Conservation (phyloP, 2,888 invertebrate species). For the Cheilosia pagana region DNA sequence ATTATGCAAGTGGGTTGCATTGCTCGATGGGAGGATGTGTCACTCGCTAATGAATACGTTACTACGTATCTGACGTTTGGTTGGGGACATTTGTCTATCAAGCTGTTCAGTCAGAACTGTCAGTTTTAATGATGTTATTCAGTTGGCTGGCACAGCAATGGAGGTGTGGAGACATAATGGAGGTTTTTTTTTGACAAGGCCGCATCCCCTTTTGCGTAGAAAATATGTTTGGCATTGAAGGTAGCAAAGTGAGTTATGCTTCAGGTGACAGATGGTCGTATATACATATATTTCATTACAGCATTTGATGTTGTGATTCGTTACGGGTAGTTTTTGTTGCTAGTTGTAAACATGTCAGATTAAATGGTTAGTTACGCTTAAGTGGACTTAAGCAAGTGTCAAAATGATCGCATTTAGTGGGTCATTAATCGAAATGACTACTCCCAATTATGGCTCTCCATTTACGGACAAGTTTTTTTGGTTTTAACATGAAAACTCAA, state of each 20-base stretch:
- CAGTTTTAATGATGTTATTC: constrained; percentile 72
- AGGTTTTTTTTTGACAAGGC: constrained; percentile 46
- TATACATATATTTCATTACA: neutral
- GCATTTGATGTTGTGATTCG: too few relatives aligned
- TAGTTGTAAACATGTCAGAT: too few relatives aligned
- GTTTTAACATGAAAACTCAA: too few relatives aligned
- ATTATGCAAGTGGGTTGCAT: constrained; percentile 73
- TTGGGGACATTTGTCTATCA: constrained; percentile 45
- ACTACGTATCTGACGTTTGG: constrained; percentile 46
- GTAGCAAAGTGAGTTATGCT: neutral
- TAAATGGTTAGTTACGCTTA: too few relatives aligned
- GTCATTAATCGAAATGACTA: too few relatives aligned
- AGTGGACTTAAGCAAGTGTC: too few relatives aligned
- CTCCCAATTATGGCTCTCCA: too few relatives aligned
- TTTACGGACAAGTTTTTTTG: too few relatives aligned
- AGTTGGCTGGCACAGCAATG: constrained; percentile 54
- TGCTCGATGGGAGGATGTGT: constrained; percentile 56
- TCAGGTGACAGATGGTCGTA: constrained; percentile 3
- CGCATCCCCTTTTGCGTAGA: constrained; percentile 31
- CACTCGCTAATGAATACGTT: constrained; percentile 71
- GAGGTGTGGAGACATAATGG: constrained; percentile 69
- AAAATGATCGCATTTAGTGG: too few relatives aligned
- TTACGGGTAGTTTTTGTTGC: too few relatives aligned
- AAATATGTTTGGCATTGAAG: constrained; percentile 15
- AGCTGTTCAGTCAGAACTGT: constrained; percentile 62